Percentiles rank a stretch among this genome's conserved stretches.
Evolutionary conservation across 1,140 invertebrate species (phyloP).

Genomic region (Dreissena rostriformis): DNA sequence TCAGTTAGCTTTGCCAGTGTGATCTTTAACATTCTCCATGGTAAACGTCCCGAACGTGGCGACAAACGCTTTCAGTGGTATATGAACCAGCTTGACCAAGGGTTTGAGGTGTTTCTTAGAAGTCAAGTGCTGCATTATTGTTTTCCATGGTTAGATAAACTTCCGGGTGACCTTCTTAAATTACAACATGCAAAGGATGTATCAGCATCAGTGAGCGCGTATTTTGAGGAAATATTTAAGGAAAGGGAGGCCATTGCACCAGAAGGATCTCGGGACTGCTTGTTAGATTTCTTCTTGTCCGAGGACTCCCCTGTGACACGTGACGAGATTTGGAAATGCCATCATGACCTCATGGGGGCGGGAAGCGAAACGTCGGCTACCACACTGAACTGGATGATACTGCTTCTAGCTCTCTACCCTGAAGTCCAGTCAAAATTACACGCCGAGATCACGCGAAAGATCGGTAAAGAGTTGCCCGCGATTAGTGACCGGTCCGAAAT

Average conservation of each 20-base stretch:
- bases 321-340: slow-evolving; percentile 51
- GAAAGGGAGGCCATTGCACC: slow-evolving; percentile 40
- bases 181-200: slow-evolving; percentile 16
- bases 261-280: slow-evolving; percentile 56
- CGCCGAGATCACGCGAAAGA: slow-evolving; percentile 25
- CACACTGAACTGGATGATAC: slow-evolving; percentile 62
- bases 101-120: neutral
- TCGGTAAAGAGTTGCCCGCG: slow-evolving; percentile 6
- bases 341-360: slow-evolving; percentile 79
- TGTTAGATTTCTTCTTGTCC: slow-evolving; percentile 10
- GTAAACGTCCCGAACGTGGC: slow-evolving; percentile 84
- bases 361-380: slow-evolving; percentile 73
- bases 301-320: neutral
- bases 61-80: slow-evolving; percentile 71
- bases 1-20: slow-evolving; percentile 84
- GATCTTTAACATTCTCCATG: slow-evolving; percentile 94
- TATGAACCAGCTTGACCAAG: neutral
- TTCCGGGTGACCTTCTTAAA: slow-evolving; percentile 64
- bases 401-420: slow-evolving; percentile 68
- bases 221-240: slow-evolving; percentile 8
- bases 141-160: slow-evolving; percentile 25
- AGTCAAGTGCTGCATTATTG: neutral
- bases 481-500: neutral
- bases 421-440: slow-evolving; percentile 50
- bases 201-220: neutral